A percentile compares a stretch with the other conserved stretches of the same genome.
These are phyloP conservation scores for Characodon lateralis DNA, from an alignment of 2,797 vertebrate species.

Conservation along the genomic window DNA sequence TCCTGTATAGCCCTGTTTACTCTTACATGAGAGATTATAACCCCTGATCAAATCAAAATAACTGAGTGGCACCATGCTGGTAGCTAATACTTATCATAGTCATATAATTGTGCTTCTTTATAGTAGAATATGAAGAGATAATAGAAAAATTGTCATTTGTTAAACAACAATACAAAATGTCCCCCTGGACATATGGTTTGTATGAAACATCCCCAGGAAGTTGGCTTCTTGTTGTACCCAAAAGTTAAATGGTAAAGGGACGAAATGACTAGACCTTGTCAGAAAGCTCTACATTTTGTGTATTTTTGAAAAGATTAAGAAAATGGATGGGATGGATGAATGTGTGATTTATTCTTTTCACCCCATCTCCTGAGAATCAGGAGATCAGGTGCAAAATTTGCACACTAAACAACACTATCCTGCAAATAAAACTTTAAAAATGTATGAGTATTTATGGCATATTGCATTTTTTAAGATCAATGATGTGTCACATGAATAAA, in stretches of 20 bases:
- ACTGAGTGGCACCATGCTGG: not conserved
- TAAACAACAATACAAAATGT: not conserved
- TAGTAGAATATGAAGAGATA: not conserved
- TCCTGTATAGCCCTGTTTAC: not conserved
- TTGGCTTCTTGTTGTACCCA: no score
- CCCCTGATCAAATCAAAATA: not conserved
- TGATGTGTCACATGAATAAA: conserved; percentile 37
- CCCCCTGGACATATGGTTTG: not conserved
- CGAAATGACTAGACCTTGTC: not conserved
- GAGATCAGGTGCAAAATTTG: not conserved
- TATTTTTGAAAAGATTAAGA: not conserved
- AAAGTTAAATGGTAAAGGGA: not conserved
- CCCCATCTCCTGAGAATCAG: not conserved
- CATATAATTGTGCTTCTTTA: not conserved
- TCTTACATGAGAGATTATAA: not conserved
- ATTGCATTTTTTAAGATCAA: not conserved
- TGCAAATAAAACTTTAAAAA: not conserved
- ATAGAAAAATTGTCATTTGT: not conserved
- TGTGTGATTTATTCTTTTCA: not conserved
- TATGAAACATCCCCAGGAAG: not conserved
- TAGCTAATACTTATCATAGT: not conserved
- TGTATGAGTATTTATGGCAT: not conserved
- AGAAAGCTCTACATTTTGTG: not conserved
- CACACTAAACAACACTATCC: not conserved
- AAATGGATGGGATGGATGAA: not conserved